These are phyloP conservation scores for Clistopyga incitator DNA, from an alignment of 2,888 invertebrate genomes.

Conservation along the genomic window DNA sequence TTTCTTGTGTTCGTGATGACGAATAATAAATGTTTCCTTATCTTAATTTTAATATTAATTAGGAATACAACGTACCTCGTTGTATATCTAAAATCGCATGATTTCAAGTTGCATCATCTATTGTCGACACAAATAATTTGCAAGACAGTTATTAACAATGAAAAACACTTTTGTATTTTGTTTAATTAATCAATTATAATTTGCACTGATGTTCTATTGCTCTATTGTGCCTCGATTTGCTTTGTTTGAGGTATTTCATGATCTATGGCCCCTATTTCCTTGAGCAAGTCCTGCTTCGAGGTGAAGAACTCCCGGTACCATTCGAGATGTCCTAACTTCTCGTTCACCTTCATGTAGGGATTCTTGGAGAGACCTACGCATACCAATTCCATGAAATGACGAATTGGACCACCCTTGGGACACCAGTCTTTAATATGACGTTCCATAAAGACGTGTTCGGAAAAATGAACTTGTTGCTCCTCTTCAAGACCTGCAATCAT, in stretches of 20 bases:
- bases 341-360: slow-evolving; percentile 93
- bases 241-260: slow-evolving; percentile 49
- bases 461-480: slow-evolving; percentile 90
- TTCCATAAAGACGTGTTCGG: slow-evolving; percentile 97
- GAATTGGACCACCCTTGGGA: slow-evolving; percentile 94
- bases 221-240: slow-evolving; percentile 54
- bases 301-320: slow-evolving; percentile 97
- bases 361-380: slow-evolving; percentile 97
- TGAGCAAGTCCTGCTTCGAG: slow-evolving; percentile 90
- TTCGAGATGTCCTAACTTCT: slow-evolving; percentile 94
- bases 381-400: slow-evolving; percentile 99
- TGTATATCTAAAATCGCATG: no score
- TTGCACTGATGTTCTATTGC: not conserved
- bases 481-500: slow-evolving; percentile 88
- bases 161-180: not conserved
- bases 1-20: no score
- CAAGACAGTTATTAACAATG: not conserved
- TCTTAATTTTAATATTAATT: no score
- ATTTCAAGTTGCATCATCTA: no score
- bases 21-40: no score
- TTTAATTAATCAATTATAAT: slow-evolving; percentile 3
- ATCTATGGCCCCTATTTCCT: slow-evolving; percentile 87
- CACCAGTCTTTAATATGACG: slow-evolving; percentile 94
- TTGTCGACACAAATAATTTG: not conserved
- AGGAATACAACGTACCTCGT: no score